These are phyloP conservation scores for Tholera decimalis DNA, from an alignment of 2,888 invertebrate genomes.

Conservation along the genomic window DNA sequence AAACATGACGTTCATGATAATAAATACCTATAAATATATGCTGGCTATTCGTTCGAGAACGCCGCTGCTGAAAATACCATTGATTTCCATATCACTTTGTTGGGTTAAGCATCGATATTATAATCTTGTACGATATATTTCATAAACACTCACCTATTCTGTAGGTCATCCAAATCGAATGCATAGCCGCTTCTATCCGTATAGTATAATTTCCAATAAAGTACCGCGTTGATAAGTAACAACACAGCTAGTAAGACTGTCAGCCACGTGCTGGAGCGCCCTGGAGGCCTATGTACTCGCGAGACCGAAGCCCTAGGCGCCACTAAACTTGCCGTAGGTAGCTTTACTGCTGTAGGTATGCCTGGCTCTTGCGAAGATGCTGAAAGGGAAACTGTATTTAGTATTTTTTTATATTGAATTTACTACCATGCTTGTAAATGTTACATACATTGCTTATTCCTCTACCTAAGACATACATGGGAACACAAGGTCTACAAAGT, in stretches of 20 bases:
- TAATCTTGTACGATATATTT: background rate
- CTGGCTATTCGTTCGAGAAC: conserved; percentile 5
- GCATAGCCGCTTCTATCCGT: conserved; percentile 88
- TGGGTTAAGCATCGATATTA: background rate
- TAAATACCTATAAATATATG: conserved; percentile 9
- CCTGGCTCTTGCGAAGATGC: conserved; percentile 47
- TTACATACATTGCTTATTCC: conserved; percentile 49
- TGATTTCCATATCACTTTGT: background rate
- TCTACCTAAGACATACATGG: conserved; percentile 32
- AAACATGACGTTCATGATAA: background rate
- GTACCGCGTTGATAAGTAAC: conserved; percentile 93
- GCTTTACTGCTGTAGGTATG: conserved; percentile 36
- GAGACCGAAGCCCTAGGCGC: conserved; percentile 25
- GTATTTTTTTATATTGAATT: background rate
- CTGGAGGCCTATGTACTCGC: conserved; percentile 51
- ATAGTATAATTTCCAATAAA: conserved; percentile 96
- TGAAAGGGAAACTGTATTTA: background rate
- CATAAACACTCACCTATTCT: conserved; percentile 68
- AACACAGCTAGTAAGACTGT: conserved; percentile 92
- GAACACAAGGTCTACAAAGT: conserved; percentile 29
- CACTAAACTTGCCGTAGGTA: conserved; percentile 25
- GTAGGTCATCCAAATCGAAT: conserved; percentile 71
- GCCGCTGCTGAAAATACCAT: conserved; percentile 2
- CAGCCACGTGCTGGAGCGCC: conserved; percentile 78
- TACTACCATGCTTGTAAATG: conserved; percentile 12